Evolutionary conservation across 2,888 invertebrate genomes (phyloP).

Genomic region (Ochlodes sylvanus): DNA sequence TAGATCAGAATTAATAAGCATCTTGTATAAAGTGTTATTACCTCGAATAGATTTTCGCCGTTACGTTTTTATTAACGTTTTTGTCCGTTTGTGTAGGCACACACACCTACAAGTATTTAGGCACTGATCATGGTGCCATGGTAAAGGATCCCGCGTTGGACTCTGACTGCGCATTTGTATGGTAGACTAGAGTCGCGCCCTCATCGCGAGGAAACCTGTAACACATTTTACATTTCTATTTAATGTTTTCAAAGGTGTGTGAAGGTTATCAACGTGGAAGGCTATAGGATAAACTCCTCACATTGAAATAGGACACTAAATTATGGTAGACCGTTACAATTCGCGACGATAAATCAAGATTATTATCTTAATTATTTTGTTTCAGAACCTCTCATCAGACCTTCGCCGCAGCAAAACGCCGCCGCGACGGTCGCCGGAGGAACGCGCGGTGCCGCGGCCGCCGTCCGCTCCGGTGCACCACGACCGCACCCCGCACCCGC

Average conservation of each 20-base stretch:
- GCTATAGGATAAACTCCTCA: no score
- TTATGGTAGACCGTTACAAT: no score
- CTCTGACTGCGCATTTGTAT: neutral
- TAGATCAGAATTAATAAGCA: slow-evolving; percentile 64
- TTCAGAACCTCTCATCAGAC: slow-evolving; percentile 69
- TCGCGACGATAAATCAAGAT: neutral
- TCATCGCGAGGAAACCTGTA: no score
- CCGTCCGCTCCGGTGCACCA: slow-evolving; percentile 82
- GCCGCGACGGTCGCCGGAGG: slow-evolving; percentile 74
- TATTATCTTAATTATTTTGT: slow-evolving; percentile 32
- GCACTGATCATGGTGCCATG: no score
- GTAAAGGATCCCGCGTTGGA: neutral
- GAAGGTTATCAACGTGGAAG: no score
- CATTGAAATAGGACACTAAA: no score
- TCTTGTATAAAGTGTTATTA: slow-evolving; percentile 24
- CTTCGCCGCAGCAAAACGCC: slow-evolving; percentile 76
- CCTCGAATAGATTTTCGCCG: slow-evolving; percentile 26
- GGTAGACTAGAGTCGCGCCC: no score
- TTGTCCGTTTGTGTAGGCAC: neutral
- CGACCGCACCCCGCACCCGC: slow-evolving; percentile 55
- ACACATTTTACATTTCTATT: no score
- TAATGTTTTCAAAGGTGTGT: no score
- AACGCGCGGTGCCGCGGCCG: slow-evolving; percentile 71
- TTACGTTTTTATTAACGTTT: slow-evolving; percentile 7
- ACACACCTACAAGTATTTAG: no score